Evolutionary conservation across 2,797 vertebrate genomes (phyloP).

Genomic region (Enoplosus armatus): DNA sequence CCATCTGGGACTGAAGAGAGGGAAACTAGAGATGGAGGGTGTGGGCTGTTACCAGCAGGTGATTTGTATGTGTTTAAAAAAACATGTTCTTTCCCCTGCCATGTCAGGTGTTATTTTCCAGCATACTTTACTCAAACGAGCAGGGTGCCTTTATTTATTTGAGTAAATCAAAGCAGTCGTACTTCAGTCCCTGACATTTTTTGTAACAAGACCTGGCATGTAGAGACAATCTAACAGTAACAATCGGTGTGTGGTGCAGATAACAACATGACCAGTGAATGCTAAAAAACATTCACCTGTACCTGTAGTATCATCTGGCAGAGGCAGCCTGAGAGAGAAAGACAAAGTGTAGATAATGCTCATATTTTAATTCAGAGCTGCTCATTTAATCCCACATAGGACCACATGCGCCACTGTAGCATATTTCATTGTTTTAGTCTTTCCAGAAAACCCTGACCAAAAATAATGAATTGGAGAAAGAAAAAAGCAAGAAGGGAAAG

Average conservation of each 20-base stretch:
- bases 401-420: conserved; percentile 12
- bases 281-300: conserved; percentile 22
- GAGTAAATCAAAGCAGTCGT: conserved; percentile 39
- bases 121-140: conserved; percentile 23
- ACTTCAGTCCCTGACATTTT: conserved; percentile 33
- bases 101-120: conserved; percentile 45
- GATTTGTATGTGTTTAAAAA: conserved; percentile 62
- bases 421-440: conserved; percentile 24
- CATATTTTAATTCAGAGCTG: conserved; percentile 22
- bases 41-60: conserved; percentile 63
- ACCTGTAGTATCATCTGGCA: neutral
- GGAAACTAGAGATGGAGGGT: conserved; percentile 62
- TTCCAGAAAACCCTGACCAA: conserved; percentile 14
- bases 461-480: conserved; percentile 24
- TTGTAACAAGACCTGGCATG: conserved; percentile 24
- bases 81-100: conserved; percentile 18
- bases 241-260: conserved; percentile 7
- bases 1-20: conserved; percentile 61
- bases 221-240: conserved; percentile 29
- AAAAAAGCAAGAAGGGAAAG: conserved; percentile 33
- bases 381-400: conserved; percentile 23
- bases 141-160: conserved; percentile 34
- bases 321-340: neutral
- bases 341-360: neutral
- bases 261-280: conserved; percentile 8